Conservation (phyloP, 2,888 invertebrate species). For the Volucella inflata region DNA sequence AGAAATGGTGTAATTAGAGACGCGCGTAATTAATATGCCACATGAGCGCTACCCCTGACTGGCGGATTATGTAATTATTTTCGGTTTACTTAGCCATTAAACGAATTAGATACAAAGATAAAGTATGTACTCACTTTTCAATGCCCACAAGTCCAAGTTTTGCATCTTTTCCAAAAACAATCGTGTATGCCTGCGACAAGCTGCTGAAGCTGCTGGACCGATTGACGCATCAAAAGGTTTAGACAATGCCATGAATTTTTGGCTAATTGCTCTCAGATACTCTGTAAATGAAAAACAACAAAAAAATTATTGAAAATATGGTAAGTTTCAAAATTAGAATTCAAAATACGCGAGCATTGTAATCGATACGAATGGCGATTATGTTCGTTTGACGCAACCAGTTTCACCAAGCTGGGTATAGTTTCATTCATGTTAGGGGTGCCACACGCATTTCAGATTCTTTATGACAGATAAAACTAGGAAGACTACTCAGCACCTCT, state of each 20-base stretch:
- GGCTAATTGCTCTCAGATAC: constrained; percentile 80
- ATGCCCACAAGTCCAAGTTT: constrained; percentile 82
- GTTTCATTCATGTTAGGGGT: constrained; percentile 56
- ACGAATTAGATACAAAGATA: not conserved
- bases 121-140: constrained; percentile 80
- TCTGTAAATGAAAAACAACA: constrained; percentile 78
- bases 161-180: constrained; percentile 80
- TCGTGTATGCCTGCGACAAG: constrained; percentile 80
- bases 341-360: not conserved
- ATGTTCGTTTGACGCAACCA: constrained; percentile 54
- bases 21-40: constrained; percentile 63
- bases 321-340: constrained; percentile 11
- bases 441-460: constrained; percentile 53
- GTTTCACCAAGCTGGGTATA: constrained; percentile 8
- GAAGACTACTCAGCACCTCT: constrained; percentile 53
- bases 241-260: constrained; percentile 79
- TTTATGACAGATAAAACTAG: constrained; percentile 54
- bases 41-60: constrained; percentile 47
- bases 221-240: constrained; percentile 81
- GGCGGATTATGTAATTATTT: constrained; percentile 50
- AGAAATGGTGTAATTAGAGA: constrained; percentile 66
- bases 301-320: constrained; percentile 23
- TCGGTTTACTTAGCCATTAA: constrained; percentile 26
- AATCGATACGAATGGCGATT: constrained; percentile 12
- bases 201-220: constrained; percentile 79